Conservation (phyloP, 2,797 vertebrate species). For the Carduelis carduelis region DNA sequence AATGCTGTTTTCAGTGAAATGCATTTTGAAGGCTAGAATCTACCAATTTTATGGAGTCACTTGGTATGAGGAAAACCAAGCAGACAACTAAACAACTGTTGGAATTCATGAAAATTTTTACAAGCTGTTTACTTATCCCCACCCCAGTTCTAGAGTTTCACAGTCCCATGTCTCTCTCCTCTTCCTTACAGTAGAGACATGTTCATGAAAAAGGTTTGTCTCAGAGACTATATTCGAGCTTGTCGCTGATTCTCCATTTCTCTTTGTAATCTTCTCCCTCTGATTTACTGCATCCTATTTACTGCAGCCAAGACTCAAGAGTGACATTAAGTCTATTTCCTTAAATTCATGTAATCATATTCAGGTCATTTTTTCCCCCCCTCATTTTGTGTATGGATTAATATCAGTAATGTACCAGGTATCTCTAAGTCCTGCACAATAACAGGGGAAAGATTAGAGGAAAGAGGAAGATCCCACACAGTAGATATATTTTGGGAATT, state of each 20-base stretch:
- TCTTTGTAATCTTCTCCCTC: neutral
- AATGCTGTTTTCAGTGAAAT: neutral
- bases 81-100: neutral
- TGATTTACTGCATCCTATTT: neutral
- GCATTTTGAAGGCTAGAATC: neutral
- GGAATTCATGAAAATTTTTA: neutral
- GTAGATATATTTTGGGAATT: neutral
- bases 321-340: neutral
- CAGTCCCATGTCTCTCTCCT: neutral
- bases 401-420: neutral
- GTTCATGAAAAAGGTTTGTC: neutral
- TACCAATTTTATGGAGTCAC: neutral
- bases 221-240: neutral
- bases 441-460: neutral
- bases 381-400: neutral
- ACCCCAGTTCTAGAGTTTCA: neutral
- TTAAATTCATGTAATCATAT: neutral
- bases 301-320: neutral
- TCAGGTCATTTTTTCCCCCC: accelerated
- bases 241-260: neutral
- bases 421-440: neutral
- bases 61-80: neutral
- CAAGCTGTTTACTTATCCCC: neutral
- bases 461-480: neutral
- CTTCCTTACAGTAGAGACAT: neutral